phyloP scores from a whole-genome alignment of 2,888 invertebrate genomes.

The Eubasilissa splendida region DNA sequence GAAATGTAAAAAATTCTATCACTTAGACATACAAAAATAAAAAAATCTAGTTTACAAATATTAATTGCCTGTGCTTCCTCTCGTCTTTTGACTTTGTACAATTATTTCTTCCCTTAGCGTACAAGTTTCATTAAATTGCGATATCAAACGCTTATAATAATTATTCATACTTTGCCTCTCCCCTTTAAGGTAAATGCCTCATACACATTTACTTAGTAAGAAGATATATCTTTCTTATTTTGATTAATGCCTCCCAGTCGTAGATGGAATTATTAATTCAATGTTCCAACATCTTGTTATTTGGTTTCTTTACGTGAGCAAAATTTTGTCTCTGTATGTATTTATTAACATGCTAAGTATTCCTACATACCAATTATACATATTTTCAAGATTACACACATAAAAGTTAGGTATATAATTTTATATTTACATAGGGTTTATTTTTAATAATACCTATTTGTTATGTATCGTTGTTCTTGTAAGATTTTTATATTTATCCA shows the following conservation, averaged over 20 bases:
- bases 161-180: conserved; percentile 52
- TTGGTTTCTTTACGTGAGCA: conserved; percentile 9
- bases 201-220: conserved; percentile 26
- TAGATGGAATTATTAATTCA: conserved; percentile 53
- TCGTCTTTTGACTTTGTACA: conserved; percentile 3
- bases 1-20: too few species aligned
- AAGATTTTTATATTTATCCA: too few species aligned
- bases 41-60: neutral
- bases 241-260: conserved; percentile 50
- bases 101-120: conserved; percentile 29
- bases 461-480: too few species aligned
- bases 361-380: too few species aligned
- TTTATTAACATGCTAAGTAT: too few species aligned
- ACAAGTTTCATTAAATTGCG: conserved; percentile 54
- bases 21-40: too few species aligned
- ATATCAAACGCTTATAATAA: conserved; percentile 52
- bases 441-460: too few species aligned
- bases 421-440: too few species aligned
- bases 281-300: neutral
- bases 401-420: too few species aligned
- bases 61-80: neutral
- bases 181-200: conserved; percentile 20
- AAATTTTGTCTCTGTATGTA: too few species aligned
- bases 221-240: conserved; percentile 57
- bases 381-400: too few species aligned